phyloP scores from a whole-genome alignment of 2,888 invertebrate genomes.

The Rhaphigaster nebulosa region DNA sequence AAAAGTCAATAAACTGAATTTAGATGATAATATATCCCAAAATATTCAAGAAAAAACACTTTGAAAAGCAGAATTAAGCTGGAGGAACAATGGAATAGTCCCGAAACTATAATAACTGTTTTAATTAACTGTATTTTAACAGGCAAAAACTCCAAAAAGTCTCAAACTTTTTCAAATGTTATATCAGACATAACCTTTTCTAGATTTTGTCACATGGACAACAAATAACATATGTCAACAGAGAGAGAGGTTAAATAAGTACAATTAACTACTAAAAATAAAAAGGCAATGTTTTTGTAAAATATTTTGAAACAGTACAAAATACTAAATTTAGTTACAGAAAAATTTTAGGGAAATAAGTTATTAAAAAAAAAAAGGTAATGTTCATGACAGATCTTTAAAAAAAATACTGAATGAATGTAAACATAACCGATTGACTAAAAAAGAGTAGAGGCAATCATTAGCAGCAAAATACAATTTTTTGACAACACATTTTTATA shows the following conservation, averaged over 20 bases:
- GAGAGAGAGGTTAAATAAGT: constrained; percentile 4
- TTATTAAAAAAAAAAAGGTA: neutral
- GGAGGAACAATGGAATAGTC: neutral
- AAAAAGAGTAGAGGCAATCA: neutral
- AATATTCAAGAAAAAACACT: neutral
- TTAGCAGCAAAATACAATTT: neutral
- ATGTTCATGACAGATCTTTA: neutral
- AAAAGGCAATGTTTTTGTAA: neutral
- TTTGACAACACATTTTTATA: neutral
- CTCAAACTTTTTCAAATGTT: neutral
- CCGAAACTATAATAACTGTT: neutral
- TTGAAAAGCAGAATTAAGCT: neutral
- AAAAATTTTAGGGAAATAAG: neutral
- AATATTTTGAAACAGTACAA: neutral
- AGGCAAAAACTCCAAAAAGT: neutral
- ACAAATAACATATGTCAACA: constrained; percentile 35
- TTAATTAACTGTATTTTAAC: neutral
- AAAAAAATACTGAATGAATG: neutral
- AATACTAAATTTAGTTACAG: neutral
- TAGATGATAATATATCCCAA: neutral
- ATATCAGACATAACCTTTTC: constrained; percentile 10
- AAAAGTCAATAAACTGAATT: neutral
- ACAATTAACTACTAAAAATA: neutral
- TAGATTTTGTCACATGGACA: constrained; percentile 23
- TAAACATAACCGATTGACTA: neutral